Conservation (phyloP, 2,113 vertebrate genomes). For the Crotalus tigris region DNA sequence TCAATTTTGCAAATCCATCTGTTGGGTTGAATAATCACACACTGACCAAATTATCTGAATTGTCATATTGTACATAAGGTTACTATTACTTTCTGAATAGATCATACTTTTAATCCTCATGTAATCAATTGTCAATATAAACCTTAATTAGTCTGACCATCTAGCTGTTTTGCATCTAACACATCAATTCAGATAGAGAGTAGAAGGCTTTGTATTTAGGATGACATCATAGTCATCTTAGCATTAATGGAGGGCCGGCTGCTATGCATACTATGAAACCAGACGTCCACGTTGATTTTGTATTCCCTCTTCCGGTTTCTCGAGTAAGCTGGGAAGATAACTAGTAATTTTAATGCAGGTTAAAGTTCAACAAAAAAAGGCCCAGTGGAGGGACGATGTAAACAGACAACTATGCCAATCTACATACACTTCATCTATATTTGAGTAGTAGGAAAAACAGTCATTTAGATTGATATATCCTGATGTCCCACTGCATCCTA, state of each 20-base stretch:
- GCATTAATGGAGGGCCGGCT: constrained; percentile 18
- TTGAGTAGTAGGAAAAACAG: constrained; percentile 34
- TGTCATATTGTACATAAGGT: constrained; percentile 27
- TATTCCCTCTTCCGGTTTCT: constrained; percentile 61
- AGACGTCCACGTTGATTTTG: constrained; percentile 61
- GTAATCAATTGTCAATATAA: constrained; percentile 73
- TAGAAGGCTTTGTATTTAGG: constrained; percentile 55
- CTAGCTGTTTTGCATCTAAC: constrained; percentile 72
- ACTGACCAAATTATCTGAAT: constrained; percentile 3
- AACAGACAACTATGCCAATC: constrained; percentile 43
- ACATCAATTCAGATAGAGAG: constrained; percentile 68
- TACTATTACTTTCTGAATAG: constrained; percentile 44
- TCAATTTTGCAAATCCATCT: background rate
- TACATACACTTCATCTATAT: constrained; percentile 46
- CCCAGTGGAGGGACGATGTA: constrained; percentile 58
- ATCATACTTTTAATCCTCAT: constrained; percentile 57
- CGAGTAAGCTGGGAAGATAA: constrained; percentile 51
- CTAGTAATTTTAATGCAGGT: constrained; percentile 69
- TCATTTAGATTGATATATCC: constrained; percentile 43
- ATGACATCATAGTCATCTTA: constrained; percentile 60
- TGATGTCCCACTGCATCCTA: constrained; percentile 37
- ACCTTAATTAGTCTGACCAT: constrained; percentile 73
- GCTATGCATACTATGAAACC: constrained; percentile 31
- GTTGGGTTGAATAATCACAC: background rate
- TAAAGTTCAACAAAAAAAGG: constrained; percentile 61